Conservation (phyloP, 2,797 vertebrate species). For the Tachyglossus aculeatus region DNA sequence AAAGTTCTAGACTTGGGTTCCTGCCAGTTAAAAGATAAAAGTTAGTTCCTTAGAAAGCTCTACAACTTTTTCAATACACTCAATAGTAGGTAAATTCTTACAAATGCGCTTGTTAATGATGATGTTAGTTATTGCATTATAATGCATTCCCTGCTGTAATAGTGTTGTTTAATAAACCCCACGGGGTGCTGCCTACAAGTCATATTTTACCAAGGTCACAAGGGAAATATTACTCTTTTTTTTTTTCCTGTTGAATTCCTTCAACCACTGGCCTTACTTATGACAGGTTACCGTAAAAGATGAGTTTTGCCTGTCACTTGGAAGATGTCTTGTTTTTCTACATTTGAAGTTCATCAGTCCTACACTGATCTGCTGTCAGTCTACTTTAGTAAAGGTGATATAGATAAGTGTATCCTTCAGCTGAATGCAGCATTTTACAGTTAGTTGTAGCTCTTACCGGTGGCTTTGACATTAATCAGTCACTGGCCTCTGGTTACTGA, state of each 20-base stretch:
- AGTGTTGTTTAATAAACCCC: constrained; percentile 64
- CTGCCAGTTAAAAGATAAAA: constrained; percentile 34
- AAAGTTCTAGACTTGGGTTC: constrained; percentile 3
- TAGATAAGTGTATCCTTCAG: constrained; percentile 24
- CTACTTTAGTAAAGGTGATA: background rate
- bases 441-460: constrained; percentile 26
- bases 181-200: constrained; percentile 43
- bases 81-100: constrained; percentile 65
- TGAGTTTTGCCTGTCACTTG: constrained; percentile 9
- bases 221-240: constrained; percentile 27
- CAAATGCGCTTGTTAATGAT: constrained; percentile 65
- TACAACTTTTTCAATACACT: constrained; percentile 44
- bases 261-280: constrained; percentile 24
- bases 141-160: constrained; percentile 52
- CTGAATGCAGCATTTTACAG: constrained; percentile 39
- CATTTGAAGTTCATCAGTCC: constrained; percentile 29
- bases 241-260: constrained; percentile 42
- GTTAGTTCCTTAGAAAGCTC: constrained; percentile 31
- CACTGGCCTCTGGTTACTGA: constrained; percentile 29
- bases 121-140: constrained; percentile 63
- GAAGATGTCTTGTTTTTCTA: constrained; percentile 35
- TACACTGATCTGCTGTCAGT: constrained; percentile 36
- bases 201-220: constrained; percentile 55
- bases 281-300: constrained; percentile 4
- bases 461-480: constrained; percentile 27